These are phyloP conservation scores for Pollicipes pollicipes DNA, from an alignment of 1,140 invertebrate genomes.

Conservation along the genomic window DNA sequence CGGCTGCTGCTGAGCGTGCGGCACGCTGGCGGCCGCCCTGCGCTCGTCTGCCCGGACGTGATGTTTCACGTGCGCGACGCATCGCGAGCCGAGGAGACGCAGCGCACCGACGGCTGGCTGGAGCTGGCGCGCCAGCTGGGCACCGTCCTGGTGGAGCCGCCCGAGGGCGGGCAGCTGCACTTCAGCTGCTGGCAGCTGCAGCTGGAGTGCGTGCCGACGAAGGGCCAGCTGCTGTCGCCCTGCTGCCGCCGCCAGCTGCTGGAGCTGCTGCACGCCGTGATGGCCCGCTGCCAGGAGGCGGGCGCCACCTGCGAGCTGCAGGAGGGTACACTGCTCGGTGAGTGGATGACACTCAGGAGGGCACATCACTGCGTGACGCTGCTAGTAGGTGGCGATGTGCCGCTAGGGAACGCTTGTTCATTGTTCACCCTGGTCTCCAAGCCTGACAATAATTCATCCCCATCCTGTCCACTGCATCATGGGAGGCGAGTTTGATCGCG, in stretches of 20 bases:
- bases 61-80: slow-evolving; percentile 7
- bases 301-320: slow-evolving; percentile 14
- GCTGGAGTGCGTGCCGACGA: slow-evolving; percentile 5
- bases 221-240: slow-evolving; percentile 10
- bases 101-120: slow-evolving; percentile 8
- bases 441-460: too few species aligned
- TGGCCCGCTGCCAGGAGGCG: slow-evolving; percentile 13
- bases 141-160: slow-evolving; percentile 10
- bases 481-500: too few species aligned
- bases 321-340: slow-evolving; percentile 14
- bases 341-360: too few species aligned
- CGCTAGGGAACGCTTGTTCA: too few species aligned
- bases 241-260: slow-evolving; percentile 13
- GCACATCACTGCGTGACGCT: too few species aligned
- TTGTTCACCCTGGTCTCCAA: too few species aligned
- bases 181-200: slow-evolving; percentile 1
- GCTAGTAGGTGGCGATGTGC: too few species aligned
- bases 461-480: too few species aligned
- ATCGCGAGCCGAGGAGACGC: neutral
- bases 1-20: slow-evolving; percentile 12
- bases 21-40: slow-evolving; percentile 5
- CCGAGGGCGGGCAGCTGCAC: slow-evolving; percentile 7
- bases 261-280: slow-evolving; percentile 10
- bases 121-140: slow-evolving; percentile 7
- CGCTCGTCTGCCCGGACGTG: slow-evolving; percentile 10